Evolutionary conservation across 2,888 invertebrate genomes (phyloP).

Genomic region (Lithophane leautieri): DNA sequence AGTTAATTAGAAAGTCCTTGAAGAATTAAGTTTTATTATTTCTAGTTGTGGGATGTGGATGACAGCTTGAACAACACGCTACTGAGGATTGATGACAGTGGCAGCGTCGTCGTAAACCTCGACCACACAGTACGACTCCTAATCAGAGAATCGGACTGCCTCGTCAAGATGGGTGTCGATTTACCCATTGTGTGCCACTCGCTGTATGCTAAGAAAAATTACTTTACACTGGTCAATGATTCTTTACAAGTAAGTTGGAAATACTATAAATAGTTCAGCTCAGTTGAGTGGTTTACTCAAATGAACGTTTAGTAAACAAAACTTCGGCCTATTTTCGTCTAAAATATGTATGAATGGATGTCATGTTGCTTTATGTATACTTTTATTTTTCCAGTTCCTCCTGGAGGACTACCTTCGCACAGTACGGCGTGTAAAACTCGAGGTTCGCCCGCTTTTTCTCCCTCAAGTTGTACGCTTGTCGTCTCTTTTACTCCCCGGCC

Average conservation of each 20-base stretch:
- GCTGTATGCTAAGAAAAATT: conserved; percentile 93
- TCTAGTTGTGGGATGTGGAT: conserved; percentile 92
- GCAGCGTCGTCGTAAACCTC: conserved; percentile 93
- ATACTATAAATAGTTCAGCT: not conserved
- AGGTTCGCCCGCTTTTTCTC: conserved; percentile 96
- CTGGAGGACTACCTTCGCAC: conserved; percentile 94
- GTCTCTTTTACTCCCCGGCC: conserved; percentile 95
- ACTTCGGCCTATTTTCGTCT: not conserved
- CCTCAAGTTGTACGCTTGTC: conserved; percentile 96
- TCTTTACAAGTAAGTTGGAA: conserved; percentile 91
- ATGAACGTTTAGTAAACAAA: not conserved
- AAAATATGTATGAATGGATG: conserved; percentile 13
- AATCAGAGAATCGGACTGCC: conserved; percentile 95
- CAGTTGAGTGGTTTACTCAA: not conserved
- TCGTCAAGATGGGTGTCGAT: conserved; percentile 95
- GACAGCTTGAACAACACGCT: conserved; percentile 91
- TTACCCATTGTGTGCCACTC: conserved; percentile 95
- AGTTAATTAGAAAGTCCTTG: too few relatives aligned
- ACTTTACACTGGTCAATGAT: conserved; percentile 94
- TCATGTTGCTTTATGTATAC: not conserved
- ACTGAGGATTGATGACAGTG: conserved; percentile 91
- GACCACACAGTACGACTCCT: conserved; percentile 94
- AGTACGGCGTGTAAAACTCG: conserved; percentile 94
- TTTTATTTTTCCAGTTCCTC: conserved; percentile 90
- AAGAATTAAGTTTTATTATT: conserved; percentile 52